A percentile compares a stretch with the other conserved stretches of the same genome.
Evolutionary conservation across 2,797 vertebrate genomes (phyloP).

Genomic region (Micromesistius poutassou): DNA sequence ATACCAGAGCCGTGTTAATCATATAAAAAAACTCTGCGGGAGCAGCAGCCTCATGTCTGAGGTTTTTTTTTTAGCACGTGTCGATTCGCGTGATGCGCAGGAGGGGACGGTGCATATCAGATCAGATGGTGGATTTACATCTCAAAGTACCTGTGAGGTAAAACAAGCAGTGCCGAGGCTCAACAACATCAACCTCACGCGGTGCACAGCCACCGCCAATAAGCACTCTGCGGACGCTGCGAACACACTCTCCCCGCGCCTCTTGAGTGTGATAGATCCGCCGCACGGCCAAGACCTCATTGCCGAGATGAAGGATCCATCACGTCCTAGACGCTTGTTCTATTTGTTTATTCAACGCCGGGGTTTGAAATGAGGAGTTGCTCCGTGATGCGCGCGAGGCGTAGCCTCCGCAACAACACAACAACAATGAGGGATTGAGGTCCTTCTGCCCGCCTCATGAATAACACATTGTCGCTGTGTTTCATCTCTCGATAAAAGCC

Average conservation of each 20-base stretch:
- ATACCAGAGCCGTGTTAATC: too few species aligned
- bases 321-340: slow-evolving; percentile 35
- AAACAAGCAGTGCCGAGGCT: slow-evolving; percentile 24
- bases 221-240: slow-evolving; percentile 32
- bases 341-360: slow-evolving; percentile 29
- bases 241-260: slow-evolving; percentile 46
- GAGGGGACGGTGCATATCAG: slow-evolving; percentile 32
- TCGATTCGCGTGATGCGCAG: slow-evolving; percentile 22
- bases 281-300: slow-evolving; percentile 40
- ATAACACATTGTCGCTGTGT: slow-evolving; percentile 32
- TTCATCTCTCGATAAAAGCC: slow-evolving; percentile 25
- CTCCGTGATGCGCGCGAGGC: slow-evolving; percentile 43
- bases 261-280: slow-evolving; percentile 43
- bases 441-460: slow-evolving; percentile 35
- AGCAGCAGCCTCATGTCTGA: background rate
- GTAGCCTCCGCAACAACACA: slow-evolving; percentile 43
- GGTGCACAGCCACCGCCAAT: slow-evolving; percentile 33
- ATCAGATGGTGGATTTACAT: slow-evolving; percentile 46
- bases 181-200: slow-evolving; percentile 23
- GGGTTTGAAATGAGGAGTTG: background rate
- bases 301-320: slow-evolving; percentile 52
- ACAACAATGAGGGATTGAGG: slow-evolving; percentile 38
- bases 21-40: too few species aligned
- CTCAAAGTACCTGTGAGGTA: slow-evolving; percentile 37
- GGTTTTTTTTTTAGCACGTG: background rate